These are phyloP conservation scores for Climacteris rufus DNA, from an alignment of 2,113 vertebrate species.

Conservation along the genomic window DNA sequence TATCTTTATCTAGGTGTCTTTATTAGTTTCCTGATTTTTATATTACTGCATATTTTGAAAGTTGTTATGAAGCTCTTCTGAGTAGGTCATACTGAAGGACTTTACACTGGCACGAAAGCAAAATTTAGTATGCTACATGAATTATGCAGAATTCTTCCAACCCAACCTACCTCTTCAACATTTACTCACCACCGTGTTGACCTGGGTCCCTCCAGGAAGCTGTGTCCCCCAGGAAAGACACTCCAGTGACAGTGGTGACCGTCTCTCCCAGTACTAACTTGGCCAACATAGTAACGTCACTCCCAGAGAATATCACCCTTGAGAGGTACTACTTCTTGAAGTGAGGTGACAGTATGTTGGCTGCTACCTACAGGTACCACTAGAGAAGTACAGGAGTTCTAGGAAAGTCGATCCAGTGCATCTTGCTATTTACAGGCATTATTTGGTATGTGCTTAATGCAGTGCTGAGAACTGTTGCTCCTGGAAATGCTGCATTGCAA, in stretches of 20 bases:
- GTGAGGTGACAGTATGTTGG: slow-evolving; percentile 61
- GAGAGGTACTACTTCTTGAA: slow-evolving; percentile 54
- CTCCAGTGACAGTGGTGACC: slow-evolving; percentile 47
- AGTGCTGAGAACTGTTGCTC: background rate
- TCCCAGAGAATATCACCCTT: slow-evolving; percentile 58
- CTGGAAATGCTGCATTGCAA: slow-evolving; percentile 3
- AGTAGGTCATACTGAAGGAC: background rate
- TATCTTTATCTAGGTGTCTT: slow-evolving; percentile 18
- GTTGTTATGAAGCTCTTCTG: background rate
- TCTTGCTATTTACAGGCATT: background rate
- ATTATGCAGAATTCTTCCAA: slow-evolving; percentile 41
- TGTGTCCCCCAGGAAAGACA: slow-evolving; percentile 59
- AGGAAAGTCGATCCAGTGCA: slow-evolving; percentile 5
- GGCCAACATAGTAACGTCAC: slow-evolving; percentile 55
- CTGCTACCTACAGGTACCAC: background rate
- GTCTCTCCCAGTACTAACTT: slow-evolving; percentile 31
- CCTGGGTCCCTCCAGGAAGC: slow-evolving; percentile 62
- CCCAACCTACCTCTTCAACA: slow-evolving; percentile 69
- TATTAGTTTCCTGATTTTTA: slow-evolving; percentile 5
- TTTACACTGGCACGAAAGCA: background rate
- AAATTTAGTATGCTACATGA: slow-evolving; percentile 30
- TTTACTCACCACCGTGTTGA: slow-evolving; percentile 66
- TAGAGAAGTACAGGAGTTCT: slow-evolving; percentile 8
- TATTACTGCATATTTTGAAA: slow-evolving; percentile 5
- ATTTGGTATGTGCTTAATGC: background rate